Base-by-base conservation (phyloP, 1,140 invertebrate genomes). In the Ips nitidus region DNA sequence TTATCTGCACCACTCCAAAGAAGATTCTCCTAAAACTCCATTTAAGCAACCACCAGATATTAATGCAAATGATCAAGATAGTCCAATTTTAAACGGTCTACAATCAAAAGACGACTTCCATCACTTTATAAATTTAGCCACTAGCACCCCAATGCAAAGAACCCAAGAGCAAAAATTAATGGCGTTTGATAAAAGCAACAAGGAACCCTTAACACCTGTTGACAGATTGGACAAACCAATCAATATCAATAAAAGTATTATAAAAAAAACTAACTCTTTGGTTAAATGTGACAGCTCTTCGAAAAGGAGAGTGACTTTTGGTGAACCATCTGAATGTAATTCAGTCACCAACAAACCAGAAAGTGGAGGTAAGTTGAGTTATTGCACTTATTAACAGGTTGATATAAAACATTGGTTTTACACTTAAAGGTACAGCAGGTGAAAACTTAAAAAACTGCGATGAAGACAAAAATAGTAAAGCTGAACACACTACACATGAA, bases 111-210 rank as follows among this genome's bases (percentile, higher is more conserved):
- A 64, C 3, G 38, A 42, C 5, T 50, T 66, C 38, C 71, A 71
- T 40, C 50, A 56, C 50, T 22, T 22, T 22, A 43, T 69, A 39
- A 70, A 63, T 56, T 56, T 69, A 41, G 71, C 72, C 38, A 74
- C 75, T 5, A 76, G 74, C 52, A 76, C 75, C 6, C 75, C 75
- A 3, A 70, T 76, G 67, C 72, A 74, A 43, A 74, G 62, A 58
- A 47, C 40, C 40, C 6, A 62, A n/a, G 66, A 73, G 45, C 47
- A 56, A 22, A 50, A 61, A 57, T n/a, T n/a, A 38, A 39, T 55
- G 22, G 22, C 22, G 22, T 71, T 71, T 42, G 56, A 69, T 40
- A 69, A 68, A 57, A 69, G 55, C 52, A 70, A 65, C 22, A 22
- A 71, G 7, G 72, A 72, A 41, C 59, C 57, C 47, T 61, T 74